Percentiles rank a stretch among this genome's conserved stretches.
phyloP scores from a whole-genome alignment of 2,888 invertebrate genomes.

The Polymixis lichenea region DNA sequence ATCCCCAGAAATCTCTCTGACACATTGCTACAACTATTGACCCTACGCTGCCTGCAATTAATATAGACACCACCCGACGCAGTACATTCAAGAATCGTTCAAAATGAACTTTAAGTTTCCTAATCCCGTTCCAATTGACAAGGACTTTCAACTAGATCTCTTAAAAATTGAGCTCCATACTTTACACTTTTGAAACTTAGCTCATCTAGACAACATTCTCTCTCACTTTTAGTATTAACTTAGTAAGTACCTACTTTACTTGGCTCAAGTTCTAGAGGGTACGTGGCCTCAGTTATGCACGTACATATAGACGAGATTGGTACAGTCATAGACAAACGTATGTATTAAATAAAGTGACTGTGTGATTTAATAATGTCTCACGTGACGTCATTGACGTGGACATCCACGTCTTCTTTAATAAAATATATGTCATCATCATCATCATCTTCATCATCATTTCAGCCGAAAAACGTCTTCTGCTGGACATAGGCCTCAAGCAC shows the following conservation, averaged over 20 bases:
- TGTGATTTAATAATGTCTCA: too few species aligned
- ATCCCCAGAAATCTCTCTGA: neutral
- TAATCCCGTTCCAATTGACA: neutral
- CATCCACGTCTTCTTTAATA: too few species aligned
- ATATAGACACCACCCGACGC: neutral
- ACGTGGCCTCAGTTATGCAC: slow-evolving; percentile 37
- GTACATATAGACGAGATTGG: slow-evolving; percentile 21
- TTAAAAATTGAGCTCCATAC: slow-evolving; percentile 24
- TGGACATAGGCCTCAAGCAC: too few species aligned
- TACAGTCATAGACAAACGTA: slow-evolving; percentile 19
- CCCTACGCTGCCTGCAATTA: neutral
- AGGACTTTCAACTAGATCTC: slow-evolving; percentile 11
- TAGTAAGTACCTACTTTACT: slow-evolving; percentile 33
- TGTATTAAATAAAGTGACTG: too few species aligned
- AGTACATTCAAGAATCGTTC: neutral
- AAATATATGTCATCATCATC: too few species aligned
- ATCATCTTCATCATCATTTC: too few species aligned
- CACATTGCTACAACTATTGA: neutral
- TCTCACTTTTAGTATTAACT: slow-evolving; percentile 27
- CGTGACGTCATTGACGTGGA: too few species aligned
- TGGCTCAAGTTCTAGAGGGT: slow-evolving; percentile 12
- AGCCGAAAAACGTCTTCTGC: too few species aligned
- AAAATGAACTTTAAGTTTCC: neutral
- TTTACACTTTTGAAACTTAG: slow-evolving; percentile 32
- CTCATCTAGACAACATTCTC: slow-evolving; percentile 25